A percentile compares a stretch with the other conserved stretches of the same genome.
These are phyloP conservation scores for Danaus plexippus DNA, from an alignment of 1,140 invertebrate species.

Conservation along the genomic window DNA sequence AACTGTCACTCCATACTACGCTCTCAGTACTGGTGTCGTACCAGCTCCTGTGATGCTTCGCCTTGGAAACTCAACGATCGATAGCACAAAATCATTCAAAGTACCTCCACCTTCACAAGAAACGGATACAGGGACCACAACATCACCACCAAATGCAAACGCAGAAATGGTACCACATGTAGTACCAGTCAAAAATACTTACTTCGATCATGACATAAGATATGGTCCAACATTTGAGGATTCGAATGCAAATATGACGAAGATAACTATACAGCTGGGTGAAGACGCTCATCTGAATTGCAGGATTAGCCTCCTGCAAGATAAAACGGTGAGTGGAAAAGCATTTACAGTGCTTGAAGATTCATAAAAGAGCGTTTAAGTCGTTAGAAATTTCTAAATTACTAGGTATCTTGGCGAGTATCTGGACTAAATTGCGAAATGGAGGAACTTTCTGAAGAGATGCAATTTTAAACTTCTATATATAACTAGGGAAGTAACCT, in stretches of 20 bases:
- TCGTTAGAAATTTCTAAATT: not conserved
- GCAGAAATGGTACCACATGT: conserved; percentile 54
- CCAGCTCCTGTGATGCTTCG: conserved; percentile 57
- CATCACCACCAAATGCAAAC: conserved; percentile 20
- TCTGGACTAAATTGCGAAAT: too few relatives aligned
- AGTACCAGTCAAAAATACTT: conserved; percentile 55
- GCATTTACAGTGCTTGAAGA: not conserved
- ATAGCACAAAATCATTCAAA: conserved; percentile 66
- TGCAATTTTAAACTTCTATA: too few relatives aligned
- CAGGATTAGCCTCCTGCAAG: conserved; percentile 85
- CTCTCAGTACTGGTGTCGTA: conserved; percentile 46
- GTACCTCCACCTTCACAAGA: conserved; percentile 50
- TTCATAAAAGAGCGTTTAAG: conserved; percentile 2
- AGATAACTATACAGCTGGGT: conserved; percentile 85
- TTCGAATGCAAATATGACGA: conserved; percentile 75
- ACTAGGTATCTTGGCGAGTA: conserved; percentile 1
- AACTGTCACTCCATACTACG: conserved; percentile 57
- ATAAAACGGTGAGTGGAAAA: conserved; percentile 82
- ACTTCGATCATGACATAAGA: conserved; percentile 74
- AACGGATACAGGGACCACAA: conserved; percentile 20
- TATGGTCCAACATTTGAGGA: conserved; percentile 81
- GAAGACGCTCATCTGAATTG: conserved; percentile 86
- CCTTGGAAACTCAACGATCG: conserved; percentile 66
- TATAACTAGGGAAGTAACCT: too few relatives aligned
- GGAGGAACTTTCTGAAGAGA: too few relatives aligned